A percentile compares a stretch with the other conserved stretches of the same genome.
Conservation (phyloP, 2,113 vertebrate species). For the Ageneiosus marmoratus region DNA sequence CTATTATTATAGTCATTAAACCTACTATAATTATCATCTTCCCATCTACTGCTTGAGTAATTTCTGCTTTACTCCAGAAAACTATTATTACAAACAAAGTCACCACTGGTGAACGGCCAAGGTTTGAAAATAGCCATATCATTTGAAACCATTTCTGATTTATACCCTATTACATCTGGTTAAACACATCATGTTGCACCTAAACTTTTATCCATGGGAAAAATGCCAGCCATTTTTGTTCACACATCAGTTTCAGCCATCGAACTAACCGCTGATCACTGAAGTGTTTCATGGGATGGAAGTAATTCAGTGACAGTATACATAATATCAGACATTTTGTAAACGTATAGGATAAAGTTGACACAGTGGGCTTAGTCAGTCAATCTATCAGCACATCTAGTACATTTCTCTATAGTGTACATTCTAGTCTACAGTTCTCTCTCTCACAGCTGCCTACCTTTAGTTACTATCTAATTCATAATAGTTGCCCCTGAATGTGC, state of each 20-base stretch:
- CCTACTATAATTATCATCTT: neutral
- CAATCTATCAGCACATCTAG: neutral
- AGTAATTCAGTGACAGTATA: neutral
- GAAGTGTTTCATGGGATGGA: conserved; percentile 1
- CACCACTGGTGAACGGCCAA: neutral
- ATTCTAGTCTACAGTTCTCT: neutral
- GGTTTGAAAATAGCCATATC: neutral
- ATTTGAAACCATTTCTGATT: conserved; percentile 4
- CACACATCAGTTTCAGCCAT: conserved; percentile 3
- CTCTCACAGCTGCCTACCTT: neutral
- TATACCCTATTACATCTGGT: neutral
- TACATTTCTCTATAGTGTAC: too few relatives aligned
- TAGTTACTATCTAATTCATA: neutral
- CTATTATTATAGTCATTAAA: neutral
- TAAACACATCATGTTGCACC: neutral
- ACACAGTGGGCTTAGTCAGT: neutral
- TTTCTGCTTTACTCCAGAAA: neutral
- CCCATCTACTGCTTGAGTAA: neutral
- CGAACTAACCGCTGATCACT: neutral
- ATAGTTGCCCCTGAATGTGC: neutral
- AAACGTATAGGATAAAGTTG: neutral
- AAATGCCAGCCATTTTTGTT: neutral
- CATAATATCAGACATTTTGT: neutral
- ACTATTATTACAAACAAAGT: neutral
- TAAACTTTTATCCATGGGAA: neutral